Percentiles rank a stretch among this genome's conserved stretches.
These are phyloP conservation scores for Paratrypauchen microcephalus DNA, from an alignment of 2,797 vertebrate genomes.

Conservation along the genomic window DNA sequence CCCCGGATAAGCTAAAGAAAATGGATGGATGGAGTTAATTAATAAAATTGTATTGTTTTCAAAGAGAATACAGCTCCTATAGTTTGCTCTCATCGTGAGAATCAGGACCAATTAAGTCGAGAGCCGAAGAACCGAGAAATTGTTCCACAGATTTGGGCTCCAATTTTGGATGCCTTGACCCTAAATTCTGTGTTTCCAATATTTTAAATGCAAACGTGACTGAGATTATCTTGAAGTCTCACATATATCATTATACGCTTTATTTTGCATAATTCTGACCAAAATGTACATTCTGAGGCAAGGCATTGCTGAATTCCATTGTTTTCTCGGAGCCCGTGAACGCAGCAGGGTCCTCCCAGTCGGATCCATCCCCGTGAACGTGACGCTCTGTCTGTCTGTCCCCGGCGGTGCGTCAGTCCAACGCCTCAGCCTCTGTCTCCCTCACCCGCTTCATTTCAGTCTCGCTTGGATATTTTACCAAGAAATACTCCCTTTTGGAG, in stretches of 20 bases:
- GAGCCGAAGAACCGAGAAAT: no score
- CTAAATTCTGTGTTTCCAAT: background rate
- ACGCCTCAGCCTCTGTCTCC: slow-evolving; percentile 47
- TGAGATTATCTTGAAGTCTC: background rate
- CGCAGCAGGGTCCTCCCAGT: slow-evolving; percentile 62
- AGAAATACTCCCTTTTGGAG: slow-evolving; percentile 9
- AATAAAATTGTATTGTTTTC: no score
- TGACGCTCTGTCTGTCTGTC: slow-evolving; percentile 63
- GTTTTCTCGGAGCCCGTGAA: slow-evolving; percentile 48
- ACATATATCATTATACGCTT: background rate
- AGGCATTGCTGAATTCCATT: background rate
- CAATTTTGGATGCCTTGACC: no score
- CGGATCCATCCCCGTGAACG: slow-evolving; percentile 63
- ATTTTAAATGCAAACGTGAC: background rate
- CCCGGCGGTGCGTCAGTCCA: slow-evolving; percentile 26
- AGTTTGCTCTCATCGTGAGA: no score
- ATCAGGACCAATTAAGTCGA: no score
- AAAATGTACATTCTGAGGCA: background rate
- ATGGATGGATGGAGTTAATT: no score
- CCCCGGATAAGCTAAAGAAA: no score
- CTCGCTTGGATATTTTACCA: slow-evolving; percentile 18
- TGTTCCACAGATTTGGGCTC: no score
- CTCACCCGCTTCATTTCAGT: slow-evolving; percentile 13
- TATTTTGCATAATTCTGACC: background rate
- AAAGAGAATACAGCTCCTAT: no score